Base-by-base conservation (phyloP, 2,113 vertebrate species). In the Chaenocephalus aceratus region DNA sequence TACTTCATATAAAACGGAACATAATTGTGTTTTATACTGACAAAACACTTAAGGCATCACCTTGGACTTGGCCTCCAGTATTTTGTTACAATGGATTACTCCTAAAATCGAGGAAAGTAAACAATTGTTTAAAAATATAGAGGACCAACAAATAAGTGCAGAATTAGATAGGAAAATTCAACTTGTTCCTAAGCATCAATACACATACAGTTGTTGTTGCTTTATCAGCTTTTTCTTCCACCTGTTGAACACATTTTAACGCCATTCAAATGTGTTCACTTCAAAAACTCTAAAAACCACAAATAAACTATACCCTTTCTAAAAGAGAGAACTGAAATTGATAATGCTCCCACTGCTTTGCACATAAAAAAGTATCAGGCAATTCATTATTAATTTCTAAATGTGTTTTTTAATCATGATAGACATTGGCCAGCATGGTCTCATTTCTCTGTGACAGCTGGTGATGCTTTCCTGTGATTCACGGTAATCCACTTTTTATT, bases 401-500 rank as follows among this genome's bases (percentile, higher is more conserved):
- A 95, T 96, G 96, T 96, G 95, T 92, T 95, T 86, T 95, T 95
- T 96, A 96, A 96, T 96, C 96, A 94, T 94, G 91, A 87, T 92
- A 92, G 95, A 94, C 94, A 86, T 87, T 86, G 89, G 95, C 89
- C 93, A 94, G 95, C 95, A 94, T 95, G 96, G 96, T 96, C 95
- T 95, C 94, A 96, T 97, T 97, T 97, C 96, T 95, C 95, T 92
- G 96, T 96, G 97, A 97, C 98, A 99, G 97, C 97, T 99, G 98
- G 97, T 91, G 96, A 96, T 92, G 95, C 95, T 95, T 96, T 94
- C 96, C 94, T 95, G 92, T 96, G 97, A 99, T 97, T 97, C 96
- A 95, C 95, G 93, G 95, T 99, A 99, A 99, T 99, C 98, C 98
- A 98, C 94, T 97, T 98, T 99, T 99, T 98, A 99, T 99, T 99